phyloP scores from a whole-genome alignment of 1,140 invertebrate genomes.

The Cardiocondyla obscurior region DNA sequence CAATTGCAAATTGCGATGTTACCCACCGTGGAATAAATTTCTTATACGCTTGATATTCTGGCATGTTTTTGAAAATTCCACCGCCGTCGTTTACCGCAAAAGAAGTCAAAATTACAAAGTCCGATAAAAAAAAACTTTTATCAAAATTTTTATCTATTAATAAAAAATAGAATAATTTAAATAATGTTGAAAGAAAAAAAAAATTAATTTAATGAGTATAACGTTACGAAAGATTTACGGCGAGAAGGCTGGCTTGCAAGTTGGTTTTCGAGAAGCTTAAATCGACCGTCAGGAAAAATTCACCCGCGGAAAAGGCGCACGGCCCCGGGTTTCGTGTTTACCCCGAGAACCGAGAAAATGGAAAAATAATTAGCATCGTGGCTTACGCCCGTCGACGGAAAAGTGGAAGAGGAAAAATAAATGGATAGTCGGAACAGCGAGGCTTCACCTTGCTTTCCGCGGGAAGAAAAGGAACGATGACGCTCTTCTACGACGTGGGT shows the following conservation, averaged over 20 bases:
- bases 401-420: neutral
- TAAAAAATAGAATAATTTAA: neutral
- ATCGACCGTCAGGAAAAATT: neutral
- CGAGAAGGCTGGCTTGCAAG: neutral
- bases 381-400: neutral
- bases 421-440: neutral
- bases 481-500: neutral
- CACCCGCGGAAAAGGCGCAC: neutral
- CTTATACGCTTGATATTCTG: neutral
- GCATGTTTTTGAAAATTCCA: neutral
- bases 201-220: neutral
- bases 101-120: neutral
- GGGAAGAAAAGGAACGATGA: neutral
- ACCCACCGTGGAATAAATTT: constrained; percentile 30
- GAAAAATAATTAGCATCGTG: constrained; percentile 62
- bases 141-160: neutral
- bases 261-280: neutral
- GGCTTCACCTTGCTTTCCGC: constrained; percentile 34
- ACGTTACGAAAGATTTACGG: neutral
- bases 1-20: constrained; percentile 25
- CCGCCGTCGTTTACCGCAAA: neutral
- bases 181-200: neutral
- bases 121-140: neutral
- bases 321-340: constrained; percentile 47
- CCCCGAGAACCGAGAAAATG: constrained; percentile 5